Conservation (phyloP, 2,797 vertebrate genomes). For the Lateolabrax maculatus region DNA sequence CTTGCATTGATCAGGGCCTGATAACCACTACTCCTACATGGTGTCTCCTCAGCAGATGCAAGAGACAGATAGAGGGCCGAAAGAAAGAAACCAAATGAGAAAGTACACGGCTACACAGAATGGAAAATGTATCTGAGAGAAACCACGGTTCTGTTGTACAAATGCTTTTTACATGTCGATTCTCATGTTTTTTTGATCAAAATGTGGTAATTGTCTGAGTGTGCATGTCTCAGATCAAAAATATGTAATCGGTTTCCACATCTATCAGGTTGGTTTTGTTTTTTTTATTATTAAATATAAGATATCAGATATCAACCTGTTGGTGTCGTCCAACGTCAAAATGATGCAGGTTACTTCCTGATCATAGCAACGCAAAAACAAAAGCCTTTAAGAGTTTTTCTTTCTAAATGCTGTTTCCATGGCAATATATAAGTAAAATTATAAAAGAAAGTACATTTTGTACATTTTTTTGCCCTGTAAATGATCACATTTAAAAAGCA, state of each 20-base stretch:
- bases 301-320: background rate
- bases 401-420: background rate
- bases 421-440: background rate
- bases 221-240: background rate
- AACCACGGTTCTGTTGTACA: background rate
- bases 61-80: slow-evolving; percentile 51
- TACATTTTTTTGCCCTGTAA: background rate
- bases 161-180: background rate
- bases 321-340: no score
- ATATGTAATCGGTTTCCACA: background rate
- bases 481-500: background rate
- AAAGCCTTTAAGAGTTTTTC: background rate
- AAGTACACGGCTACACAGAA: slow-evolving; percentile 31
- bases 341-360: background rate
- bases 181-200: background rate
- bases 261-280: background rate
- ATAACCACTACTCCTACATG: slow-evolving; percentile 71
- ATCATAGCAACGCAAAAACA: background rate
- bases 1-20: slow-evolving; percentile 71
- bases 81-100: slow-evolving; percentile 49
- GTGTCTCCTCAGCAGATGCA: slow-evolving; percentile 76
- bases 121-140: slow-evolving; percentile 10
- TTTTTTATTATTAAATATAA: background rate
- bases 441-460: background rate
- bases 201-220: background rate